These are phyloP conservation scores for Zelleria hepariella DNA, from an alignment of 2,888 invertebrate genomes.

Conservation along the genomic window DNA sequence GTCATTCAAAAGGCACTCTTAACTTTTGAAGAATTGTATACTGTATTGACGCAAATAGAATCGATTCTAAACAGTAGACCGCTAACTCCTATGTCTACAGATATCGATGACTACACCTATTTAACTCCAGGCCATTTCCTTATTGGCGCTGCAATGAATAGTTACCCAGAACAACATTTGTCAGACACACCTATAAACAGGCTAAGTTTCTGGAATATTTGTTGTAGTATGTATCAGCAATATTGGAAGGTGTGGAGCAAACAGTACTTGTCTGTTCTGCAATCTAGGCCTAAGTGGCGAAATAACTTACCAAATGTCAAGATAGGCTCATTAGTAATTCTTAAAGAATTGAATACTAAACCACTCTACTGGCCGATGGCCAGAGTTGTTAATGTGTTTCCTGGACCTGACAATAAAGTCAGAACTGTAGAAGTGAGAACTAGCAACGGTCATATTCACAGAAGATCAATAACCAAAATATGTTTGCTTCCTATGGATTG, in stretches of 20 bases:
- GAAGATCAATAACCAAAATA: neutral
- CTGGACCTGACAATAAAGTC: constrained; percentile 10
- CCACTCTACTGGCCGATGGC: constrained; percentile 12
- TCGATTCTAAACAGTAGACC: constrained; percentile 19
- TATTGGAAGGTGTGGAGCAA: constrained; percentile 12
- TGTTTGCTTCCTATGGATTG: neutral
- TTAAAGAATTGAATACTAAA: constrained; percentile 5
- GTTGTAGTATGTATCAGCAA: constrained; percentile 4
- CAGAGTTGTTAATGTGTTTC: constrained; percentile 9
- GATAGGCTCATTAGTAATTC: constrained; percentile 9
- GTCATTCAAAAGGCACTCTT: constrained; percentile 11
- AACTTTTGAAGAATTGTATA: constrained; percentile 20
- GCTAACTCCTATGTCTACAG: constrained; percentile 17
- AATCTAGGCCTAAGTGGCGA: constrained; percentile 10
- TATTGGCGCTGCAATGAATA: constrained; percentile 13
- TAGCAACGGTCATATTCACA: constrained; percentile 1
- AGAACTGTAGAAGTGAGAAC: constrained; percentile 4
- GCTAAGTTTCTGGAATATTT: constrained; percentile 8
- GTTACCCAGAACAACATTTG: constrained; percentile 9
- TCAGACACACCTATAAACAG: constrained; percentile 3
- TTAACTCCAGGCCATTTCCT: constrained; percentile 29
- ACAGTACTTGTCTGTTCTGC: constrained; percentile 10
- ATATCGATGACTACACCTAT: constrained; percentile 15
- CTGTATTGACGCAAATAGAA: constrained; percentile 18
- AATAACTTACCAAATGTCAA: constrained; percentile 8